Conservation (phyloP, 2,888 invertebrate genomes). For the Cyrtodaria siliqua region DNA sequence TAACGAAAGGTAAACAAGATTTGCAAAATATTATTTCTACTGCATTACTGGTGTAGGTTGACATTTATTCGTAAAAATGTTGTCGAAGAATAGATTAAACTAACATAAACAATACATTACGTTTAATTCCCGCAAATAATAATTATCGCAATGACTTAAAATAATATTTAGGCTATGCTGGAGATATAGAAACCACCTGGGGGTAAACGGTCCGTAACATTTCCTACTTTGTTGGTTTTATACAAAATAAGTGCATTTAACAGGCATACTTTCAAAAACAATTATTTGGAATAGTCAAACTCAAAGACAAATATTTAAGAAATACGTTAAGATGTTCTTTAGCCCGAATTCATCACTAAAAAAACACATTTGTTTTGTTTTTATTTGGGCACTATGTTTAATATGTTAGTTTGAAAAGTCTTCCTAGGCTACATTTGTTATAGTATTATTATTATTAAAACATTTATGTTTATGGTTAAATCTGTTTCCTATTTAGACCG, state of each 20-base stretch:
- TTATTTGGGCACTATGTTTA: conserved; percentile 12
- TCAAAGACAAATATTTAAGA: neutral
- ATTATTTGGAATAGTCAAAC: neutral
- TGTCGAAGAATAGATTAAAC: conserved; percentile 31
- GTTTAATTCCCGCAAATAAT: conserved; percentile 26
- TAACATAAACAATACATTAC: conserved; percentile 46
- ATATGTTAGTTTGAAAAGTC: conserved; percentile 11
- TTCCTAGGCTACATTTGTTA: conserved; percentile 11
- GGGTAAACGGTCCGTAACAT: conserved; percentile 6
- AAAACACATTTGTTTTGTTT: conserved; percentile 10
- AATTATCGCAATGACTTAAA: conserved; percentile 24
- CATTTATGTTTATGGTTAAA: conserved; percentile 21
- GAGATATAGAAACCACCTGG: conserved; percentile 34
- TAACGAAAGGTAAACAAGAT: conserved; percentile 31
- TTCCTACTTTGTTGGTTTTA: neutral
- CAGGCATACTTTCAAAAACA: neutral
- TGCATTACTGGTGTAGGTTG: conserved; percentile 45
- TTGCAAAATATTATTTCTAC: conserved; percentile 50
- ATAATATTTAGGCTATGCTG: conserved; percentile 40
- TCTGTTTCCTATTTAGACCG: neutral
- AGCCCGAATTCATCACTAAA: neutral
- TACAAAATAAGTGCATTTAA: too few species aligned
- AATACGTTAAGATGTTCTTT: neutral
- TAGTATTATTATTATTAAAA: conserved; percentile 9
- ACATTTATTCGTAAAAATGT: conserved; percentile 41